Base-by-base conservation (phyloP, 2,113 vertebrate species). In the Seriola aureovittata region DNA sequence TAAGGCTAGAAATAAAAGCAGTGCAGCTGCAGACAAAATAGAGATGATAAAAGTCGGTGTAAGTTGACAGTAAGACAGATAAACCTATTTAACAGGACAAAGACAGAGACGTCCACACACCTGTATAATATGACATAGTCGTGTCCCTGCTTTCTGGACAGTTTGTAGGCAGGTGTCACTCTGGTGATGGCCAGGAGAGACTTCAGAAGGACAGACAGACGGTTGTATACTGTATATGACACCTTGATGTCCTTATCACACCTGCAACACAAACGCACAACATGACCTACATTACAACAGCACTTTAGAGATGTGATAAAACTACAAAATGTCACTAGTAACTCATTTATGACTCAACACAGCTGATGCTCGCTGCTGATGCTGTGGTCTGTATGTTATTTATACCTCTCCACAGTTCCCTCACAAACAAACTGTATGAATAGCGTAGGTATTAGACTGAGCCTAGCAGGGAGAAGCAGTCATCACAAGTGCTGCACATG, bases 231-330 rank as follows among this genome's bases (percentile, higher is more conserved):
- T 0, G 98, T 98, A 86, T 99, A 99, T 0, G 98, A 99, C 92
- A 99, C 97, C 90, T 99, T 99, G 82, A 99, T 98, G 91, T 99
- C 98, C 90, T 98, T 99, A 92, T 99, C 98, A 87, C 98, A 99
- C 93, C 98, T 99, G 73, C 32, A 87, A 32, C 0, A 66, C 36
- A 85, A 63, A 71, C 50, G 77, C 10, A 64, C 23, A 60, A 65
- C 6, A 64, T 0, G 8, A 34, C 9, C 42, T 17, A 57, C 25
- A 84, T 0, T 40, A 12, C 25, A 44, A 50, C 17, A 25, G 40
- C 57, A 48, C 57, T 9, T 48, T 13, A 36, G 40, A 32, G 8
- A 52, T 21, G 40, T 73, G 42, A 42, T n/a, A 34, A 1, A 48
- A 12, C 13, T 10, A 7, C 25, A 59, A 59, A 59, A 32, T 48